Evolutionary conservation across 2,113 vertebrate species (phyloP), one percentile per base, ranked within the genome.

Genomic region (Pelecanus crispus): DNA sequence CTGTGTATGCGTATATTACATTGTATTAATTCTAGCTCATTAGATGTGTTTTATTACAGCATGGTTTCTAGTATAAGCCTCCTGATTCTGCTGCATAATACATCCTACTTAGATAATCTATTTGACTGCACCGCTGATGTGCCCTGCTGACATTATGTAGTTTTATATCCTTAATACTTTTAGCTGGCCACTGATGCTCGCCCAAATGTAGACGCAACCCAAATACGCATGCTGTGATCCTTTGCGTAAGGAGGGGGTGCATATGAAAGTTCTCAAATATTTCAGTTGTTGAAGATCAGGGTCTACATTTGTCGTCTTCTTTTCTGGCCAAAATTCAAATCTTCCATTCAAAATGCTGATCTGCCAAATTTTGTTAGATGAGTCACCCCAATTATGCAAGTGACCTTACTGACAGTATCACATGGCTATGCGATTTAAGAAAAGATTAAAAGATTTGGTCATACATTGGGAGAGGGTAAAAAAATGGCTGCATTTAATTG

Each of bases 1-100:
- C 61, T 82, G 56, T 82, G 62, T 40, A 49, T 80, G 40, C 3
- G 34, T 96, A 85, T 79, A 50, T 95, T 92, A 53, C 81, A 78
- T 19, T 85, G 34, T 36, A 42, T 81, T 87, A 95, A 93, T 81
- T 92, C 75, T 55, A 52, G 50, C 66, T 97, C 74, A 95, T 96
- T 96, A 94, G 36, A 56, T 72, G 58, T 38, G 11, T 50, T 93
- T 70, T 96, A 72, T 72, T 93, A 34, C 36, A 83, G 38, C 52
- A 61, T 73, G 49, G 25, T 63, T 82, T 89, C 74, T 24, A 32
- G 21, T 38, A 49, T 42, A 56, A 93, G 47, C 17, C 72, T 92
- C 63, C 31, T 86, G 58, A 80, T 90, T 90, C 79, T 88, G 34
- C 85, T 95, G 32, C 58, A 42, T 56, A 86, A 40, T 75, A 70